phyloP scores from a whole-genome alignment of 64 coral and sea anemone genomes.

The Pachyseris speciosa region DNA sequence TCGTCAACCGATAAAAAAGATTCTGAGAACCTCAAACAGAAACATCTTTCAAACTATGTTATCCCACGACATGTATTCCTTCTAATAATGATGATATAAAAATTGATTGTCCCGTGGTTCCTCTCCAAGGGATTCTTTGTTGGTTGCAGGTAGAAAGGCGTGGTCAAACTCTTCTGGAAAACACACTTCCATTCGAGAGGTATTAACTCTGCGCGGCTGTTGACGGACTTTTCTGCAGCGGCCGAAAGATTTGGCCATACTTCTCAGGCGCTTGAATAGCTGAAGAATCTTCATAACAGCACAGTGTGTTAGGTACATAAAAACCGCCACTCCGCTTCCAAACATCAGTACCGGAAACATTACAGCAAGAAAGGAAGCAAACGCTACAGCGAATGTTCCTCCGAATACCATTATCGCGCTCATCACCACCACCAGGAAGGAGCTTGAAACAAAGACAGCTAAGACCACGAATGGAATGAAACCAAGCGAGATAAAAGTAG shows the following conservation, averaged over 20 bases:
- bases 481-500: background rate
- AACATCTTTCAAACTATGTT: too few relatives aligned
- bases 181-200: background rate
- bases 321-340: background rate
- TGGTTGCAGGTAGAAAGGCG: background rate
- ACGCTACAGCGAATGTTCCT: background rate
- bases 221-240: background rate
- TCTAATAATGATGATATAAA: background rate
- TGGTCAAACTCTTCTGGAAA: background rate
- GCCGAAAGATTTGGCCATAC: background rate
- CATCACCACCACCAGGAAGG: background rate
- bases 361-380: background rate
- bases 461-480: slow-evolving; percentile 2
- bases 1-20: too few relatives aligned
- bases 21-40: too few relatives aligned
- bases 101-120: background rate
- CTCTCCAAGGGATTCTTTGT: background rate
- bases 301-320: background rate
- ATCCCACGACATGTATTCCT: too few relatives aligned
- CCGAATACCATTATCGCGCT: background rate
- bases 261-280: background rate
- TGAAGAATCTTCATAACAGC: background rate
- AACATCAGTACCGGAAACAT: background rate
- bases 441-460: slow-evolving; percentile 8
- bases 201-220: background rate